phyloP scores from a whole-genome alignment of 2,888 invertebrate species.

The Adelphocoris suturalis region DNA sequence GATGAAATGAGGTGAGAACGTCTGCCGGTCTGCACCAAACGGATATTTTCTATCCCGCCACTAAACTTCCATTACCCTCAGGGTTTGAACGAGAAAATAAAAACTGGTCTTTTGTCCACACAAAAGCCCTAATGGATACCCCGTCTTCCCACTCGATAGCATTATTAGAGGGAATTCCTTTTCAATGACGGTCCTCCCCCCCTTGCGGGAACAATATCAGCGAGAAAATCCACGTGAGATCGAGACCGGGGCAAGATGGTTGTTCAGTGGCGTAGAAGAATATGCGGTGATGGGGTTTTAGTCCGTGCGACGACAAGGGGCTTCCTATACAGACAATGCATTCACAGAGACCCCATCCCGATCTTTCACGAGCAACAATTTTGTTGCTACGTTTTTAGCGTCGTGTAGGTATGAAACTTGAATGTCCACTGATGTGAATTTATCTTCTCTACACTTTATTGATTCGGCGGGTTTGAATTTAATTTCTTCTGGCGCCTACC shows the following conservation, averaged over 20 bases:
- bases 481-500: too few relatives aligned
- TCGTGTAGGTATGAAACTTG: too few relatives aligned
- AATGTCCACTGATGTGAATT: too few relatives aligned
- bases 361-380: too few relatives aligned
- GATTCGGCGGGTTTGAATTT: too few relatives aligned
- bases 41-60: constrained; percentile 1
- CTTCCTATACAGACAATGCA: constrained; percentile 9
- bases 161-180: not conserved
- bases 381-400: too few relatives aligned
- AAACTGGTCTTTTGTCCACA: constrained; percentile 27
- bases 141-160: not conserved
- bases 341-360: not conserved
- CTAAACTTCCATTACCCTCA: not conserved
- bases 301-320: not conserved
- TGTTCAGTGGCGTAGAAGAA: not conserved
- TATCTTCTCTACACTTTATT: too few relatives aligned
- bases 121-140: constrained; percentile 30
- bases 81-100: constrained; percentile 1
- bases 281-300: constrained; percentile 18
- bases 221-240: constrained; percentile 2
- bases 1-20: not conserved
- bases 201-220: not conserved
- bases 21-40: not conserved
- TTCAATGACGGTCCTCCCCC: not conserved
- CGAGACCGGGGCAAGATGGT: not conserved